Base-by-base conservation (phyloP, 2,797 vertebrate species). In the Gymnopithys bicolor region DNA sequence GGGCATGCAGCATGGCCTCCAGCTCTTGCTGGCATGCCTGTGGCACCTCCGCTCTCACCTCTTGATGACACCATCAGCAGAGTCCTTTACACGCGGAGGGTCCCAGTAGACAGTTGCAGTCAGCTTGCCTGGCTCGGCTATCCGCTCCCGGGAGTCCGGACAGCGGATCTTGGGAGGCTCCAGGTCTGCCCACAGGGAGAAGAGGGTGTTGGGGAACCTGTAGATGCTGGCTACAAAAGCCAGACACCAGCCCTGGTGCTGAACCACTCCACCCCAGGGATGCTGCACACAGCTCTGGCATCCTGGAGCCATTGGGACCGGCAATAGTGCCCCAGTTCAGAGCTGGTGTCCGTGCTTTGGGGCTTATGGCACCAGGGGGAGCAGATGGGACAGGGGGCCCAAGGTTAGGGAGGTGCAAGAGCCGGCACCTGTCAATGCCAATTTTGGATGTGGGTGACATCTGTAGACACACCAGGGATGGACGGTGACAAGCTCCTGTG, bases 101-200 rank as follows among this genome's bases (percentile, higher is more conserved):
- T 99, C 99, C 99, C 99, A 99, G 91, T 97, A 98, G 69, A 99
- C 98, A 1, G 49, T 97, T 80, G 98, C 98, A 0, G 98, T 99
- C 94, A 99, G 98, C 94, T 99, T 98, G 90, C 98, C 99, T 10
- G 99, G 99, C 88, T 99, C 99, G 0, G 99, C 99, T 14, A 99
- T 93, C 94, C 99, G 99, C 86, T 99, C 97, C 95, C 99, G 98
- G 69, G 99, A 99, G 9, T 97, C 97, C 0, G 99, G 99, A 91
- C 99, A 99, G 91, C 97, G 99, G 93, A 99, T 99, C 96, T 99
- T 99, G 73, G 99, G 99, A 41, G 99, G 99, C 55, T 99, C 99
- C 52, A 98, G 87, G 96, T 99, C 99, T 99, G 97, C 52, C 73
- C 81, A 4, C 17, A 17, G 48, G n/a, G 49, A 94, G 49, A 19